Base-by-base conservation (phyloP, 2,888 invertebrate genomes). In the Machimus rusticus region DNA sequence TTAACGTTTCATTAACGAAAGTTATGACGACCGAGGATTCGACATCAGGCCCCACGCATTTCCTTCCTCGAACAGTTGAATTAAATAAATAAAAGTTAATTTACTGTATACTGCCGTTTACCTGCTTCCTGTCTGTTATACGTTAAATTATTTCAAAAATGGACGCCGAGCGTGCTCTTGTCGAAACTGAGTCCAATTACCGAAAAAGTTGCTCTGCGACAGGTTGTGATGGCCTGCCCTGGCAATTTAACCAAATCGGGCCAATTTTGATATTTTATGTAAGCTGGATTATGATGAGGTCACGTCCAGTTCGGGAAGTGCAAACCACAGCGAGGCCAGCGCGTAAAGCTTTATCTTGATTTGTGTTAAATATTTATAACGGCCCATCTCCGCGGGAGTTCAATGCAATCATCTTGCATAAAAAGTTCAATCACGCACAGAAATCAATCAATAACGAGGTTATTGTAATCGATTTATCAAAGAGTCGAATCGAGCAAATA, bases 391-490 rank as follows among this genome's bases (percentile, higher is more conserved):
- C 23, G 43, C 23, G 57, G 46, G 74, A 85, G 57, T 46, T 46
- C 43, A 74, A 74, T 74, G 46, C 85, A 85, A 74, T 85, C 74
- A 74, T 85, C 43, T 85, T 74, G 46, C 74, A 85, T 85, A 85
- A 85, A 74, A 85, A 85, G 74, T 74, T 74, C 74, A 85, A 74
- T 85, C 85, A 85, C 85, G 85, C 85, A 85, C 85, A 74, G 46
- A 85, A 85, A 74, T 85, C 85, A 85, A 85, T 85, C 85, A 85
- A 85, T 85, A 85, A 85, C 51, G 43, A 85, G 74, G 85, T 85
- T 85, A 85, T 85, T 85, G 74, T 74, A 85, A 85, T 85, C 85
- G 85, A 85, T 85, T 85, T 85, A 85, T 85, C 85, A 85, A 74
- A 85, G 85, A 85, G 85, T 74, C 84, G 74, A 84, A 16, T 43